Conservation (phyloP, 2,888 invertebrate genomes). For the Eupeodes latifasciatus region DNA sequence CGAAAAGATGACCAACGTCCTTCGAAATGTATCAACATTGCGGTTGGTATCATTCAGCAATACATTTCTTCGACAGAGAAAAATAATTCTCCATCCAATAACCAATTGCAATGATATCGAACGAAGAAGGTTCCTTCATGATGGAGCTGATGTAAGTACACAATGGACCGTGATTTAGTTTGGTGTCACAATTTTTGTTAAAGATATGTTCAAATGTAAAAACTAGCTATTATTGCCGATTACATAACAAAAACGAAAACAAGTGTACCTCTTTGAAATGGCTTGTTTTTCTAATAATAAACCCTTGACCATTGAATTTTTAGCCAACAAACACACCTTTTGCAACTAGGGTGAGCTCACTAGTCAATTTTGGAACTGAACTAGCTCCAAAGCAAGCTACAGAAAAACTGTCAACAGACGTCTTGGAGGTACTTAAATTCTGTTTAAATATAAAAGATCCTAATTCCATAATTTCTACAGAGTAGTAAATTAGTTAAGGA, state of each 20-base stretch:
- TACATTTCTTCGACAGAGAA: slow-evolving; percentile 59
- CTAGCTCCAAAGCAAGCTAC: slow-evolving; percentile 9
- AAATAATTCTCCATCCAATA: slow-evolving; percentile 6
- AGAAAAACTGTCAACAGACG: slow-evolving; percentile 25
- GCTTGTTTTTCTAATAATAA: background rate
- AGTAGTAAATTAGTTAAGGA: slow-evolving; percentile 39
- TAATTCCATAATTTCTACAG: slow-evolving; percentile 12
- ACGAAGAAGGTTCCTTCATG: slow-evolving; percentile 50
- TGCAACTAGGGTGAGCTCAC: slow-evolving; percentile 19
- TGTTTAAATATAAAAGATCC: background rate
- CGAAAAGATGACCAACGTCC: slow-evolving; percentile 64
- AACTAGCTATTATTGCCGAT: background rate
- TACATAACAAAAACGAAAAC: slow-evolving; percentile 49
- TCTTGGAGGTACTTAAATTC: slow-evolving; percentile 38
- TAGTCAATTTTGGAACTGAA: slow-evolving; percentile 47
- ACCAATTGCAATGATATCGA: slow-evolving; percentile 34
- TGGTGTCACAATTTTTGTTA: background rate
- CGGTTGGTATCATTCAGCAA: slow-evolving; percentile 58
- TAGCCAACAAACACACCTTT: slow-evolving; percentile 11
- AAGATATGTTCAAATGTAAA: background rate
- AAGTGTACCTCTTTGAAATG: background rate
- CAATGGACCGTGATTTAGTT: background rate
- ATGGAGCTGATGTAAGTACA: slow-evolving; percentile 57
- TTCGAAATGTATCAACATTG: slow-evolving; percentile 42
- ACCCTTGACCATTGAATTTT: background rate